Base-by-base conservation (phyloP, 2,888 invertebrate species). In the Ophion slaviceki region DNA sequence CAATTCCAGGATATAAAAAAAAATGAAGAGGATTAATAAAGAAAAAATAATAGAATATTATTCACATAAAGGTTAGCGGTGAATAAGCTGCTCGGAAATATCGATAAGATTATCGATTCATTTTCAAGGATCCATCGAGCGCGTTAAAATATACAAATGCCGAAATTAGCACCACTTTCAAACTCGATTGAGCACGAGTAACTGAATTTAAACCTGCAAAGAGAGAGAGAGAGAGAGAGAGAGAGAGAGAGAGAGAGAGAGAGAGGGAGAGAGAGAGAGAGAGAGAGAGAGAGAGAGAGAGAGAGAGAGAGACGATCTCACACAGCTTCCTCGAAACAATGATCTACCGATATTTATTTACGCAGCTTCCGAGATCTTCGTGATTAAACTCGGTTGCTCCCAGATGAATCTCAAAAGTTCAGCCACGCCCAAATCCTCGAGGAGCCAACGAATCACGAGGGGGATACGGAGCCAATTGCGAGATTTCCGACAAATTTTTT, bases 351-450 rank as follows among this genome's bases (percentile, higher is more conserved):
- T 89, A 88, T 89, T 91, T 92, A 90, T 91, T 92, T 91, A 88
- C 84, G 80, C 89, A 90, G 90, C 90, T 89, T 89, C 88, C 85
- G 82, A 87, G 87, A 89, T 87, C 83, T 32, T 77, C 64, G 74
- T 86, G 87, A 90, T 90, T 89, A 90, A 80, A 68, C 82, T 75
- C 70, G 61, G 32, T 66, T 84, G 80, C 85, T 87, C 82, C 86
- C 36, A 82, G 87, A 88, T 89, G 90, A 90, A 90, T 90, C 89
- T 90, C 89, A 80, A 24, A 76, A 17, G 28, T 4, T 47, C 14
- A 17, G 91, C 88, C 90, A 91, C 92, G 92, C 93, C 93, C 90
- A 89, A 90, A 80, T 53, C 47, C 82, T 74, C 84, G 72, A 75
- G 82, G 71, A 80, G 77, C 82, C 84, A 85, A 92, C 93, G 92